phyloP scores from a whole-genome alignment of 2,113 vertebrate genomes.

The Sturnus vulgaris region DNA sequence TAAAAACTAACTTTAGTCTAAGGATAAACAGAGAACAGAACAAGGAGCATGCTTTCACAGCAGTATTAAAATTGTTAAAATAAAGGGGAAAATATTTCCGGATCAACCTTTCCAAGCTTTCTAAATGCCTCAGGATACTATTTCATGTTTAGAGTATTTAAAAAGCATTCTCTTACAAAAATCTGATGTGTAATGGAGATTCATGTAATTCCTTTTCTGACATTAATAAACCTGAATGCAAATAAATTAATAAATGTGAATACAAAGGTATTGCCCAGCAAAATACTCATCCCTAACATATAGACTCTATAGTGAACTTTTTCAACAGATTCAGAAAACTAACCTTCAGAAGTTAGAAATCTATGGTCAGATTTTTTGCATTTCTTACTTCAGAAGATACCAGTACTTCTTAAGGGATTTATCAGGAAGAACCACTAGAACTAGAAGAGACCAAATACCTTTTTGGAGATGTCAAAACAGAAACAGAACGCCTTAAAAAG shows the following conservation, averaged over 20 bases:
- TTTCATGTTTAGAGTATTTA: slow-evolving; percentile 22
- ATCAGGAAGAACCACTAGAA: background rate
- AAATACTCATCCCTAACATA: background rate
- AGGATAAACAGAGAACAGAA: slow-evolving; percentile 12
- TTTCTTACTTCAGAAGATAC: background rate
- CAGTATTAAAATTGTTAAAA: background rate
- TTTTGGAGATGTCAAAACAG: background rate
- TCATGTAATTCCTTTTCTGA: background rate
- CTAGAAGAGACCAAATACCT: background rate
- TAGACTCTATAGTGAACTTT: background rate
- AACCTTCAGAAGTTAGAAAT: background rate
- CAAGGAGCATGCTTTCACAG: background rate
- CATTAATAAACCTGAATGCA: background rate
- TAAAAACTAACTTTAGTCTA: background rate
- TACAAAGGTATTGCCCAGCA: background rate
- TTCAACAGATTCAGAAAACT: background rate
- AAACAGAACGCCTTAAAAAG: background rate
- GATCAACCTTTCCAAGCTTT: background rate
- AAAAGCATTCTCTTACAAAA: background rate
- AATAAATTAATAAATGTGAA: background rate
- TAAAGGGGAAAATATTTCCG: slow-evolving; percentile 27
- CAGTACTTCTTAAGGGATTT: background rate
- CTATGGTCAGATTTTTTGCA: background rate
- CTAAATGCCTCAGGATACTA: background rate
- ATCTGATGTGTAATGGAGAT: background rate